Evolutionary conservation across 2,113 vertebrate genomes (phyloP).

Genomic region (Aphyosemion australe): DNA sequence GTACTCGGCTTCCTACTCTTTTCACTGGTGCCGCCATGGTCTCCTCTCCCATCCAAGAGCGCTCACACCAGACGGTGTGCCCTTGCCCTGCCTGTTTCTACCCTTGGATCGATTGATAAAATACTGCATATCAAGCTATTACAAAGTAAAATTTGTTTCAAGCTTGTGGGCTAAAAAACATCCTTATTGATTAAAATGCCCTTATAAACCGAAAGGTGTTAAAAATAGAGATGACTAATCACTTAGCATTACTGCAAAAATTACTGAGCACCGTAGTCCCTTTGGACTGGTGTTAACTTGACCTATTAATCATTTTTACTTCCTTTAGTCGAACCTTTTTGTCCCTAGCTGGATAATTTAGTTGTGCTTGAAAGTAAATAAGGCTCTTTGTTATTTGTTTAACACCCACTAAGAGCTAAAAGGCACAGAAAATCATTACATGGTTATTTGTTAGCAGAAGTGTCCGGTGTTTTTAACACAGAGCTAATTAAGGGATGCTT

Average conservation of each 20-base stretch:
- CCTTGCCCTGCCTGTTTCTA: too few species aligned
- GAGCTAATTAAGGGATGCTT: slow-evolving; percentile 36
- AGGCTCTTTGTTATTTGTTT: slow-evolving; percentile 39
- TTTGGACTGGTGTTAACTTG: slow-evolving; percentile 12
- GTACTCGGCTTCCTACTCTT: too few species aligned
- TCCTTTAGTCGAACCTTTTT: background rate
- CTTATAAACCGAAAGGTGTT: slow-evolving; percentile 42
- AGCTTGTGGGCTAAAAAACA: too few species aligned
- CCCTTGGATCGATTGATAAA: too few species aligned
- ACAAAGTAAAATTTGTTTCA: too few species aligned
- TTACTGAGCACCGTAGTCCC: slow-evolving; percentile 2
- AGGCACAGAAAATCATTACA: slow-evolving; percentile 31
- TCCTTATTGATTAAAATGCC: slow-evolving; percentile 63
- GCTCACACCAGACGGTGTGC: too few species aligned
- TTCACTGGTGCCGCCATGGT: too few species aligned
- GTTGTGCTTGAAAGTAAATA: slow-evolving; percentile 23
- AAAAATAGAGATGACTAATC: slow-evolving; percentile 62
- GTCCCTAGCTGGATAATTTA: slow-evolving; percentile 12
- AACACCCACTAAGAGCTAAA: slow-evolving; percentile 29
- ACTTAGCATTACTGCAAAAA: slow-evolving; percentile 43
- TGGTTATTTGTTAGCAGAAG: slow-evolving; percentile 39
- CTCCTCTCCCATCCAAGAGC: too few species aligned
- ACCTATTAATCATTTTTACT: slow-evolving; percentile 16
- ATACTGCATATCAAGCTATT: too few species aligned
- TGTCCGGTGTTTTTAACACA: slow-evolving; percentile 29